These are phyloP conservation scores for Tuta absoluta DNA, from an alignment of 2,888 invertebrate genomes.

Conservation along the genomic window DNA sequence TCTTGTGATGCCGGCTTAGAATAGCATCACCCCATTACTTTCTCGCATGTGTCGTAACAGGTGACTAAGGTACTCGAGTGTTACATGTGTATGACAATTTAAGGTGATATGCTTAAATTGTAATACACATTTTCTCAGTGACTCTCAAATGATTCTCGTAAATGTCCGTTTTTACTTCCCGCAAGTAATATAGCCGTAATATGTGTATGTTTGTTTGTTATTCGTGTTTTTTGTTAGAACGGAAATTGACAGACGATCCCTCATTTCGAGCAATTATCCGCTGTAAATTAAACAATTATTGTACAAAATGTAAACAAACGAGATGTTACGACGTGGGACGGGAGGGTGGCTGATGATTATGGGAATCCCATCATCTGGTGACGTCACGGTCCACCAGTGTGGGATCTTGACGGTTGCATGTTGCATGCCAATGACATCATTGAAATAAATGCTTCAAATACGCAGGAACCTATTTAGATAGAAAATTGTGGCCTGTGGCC, in stretches of 20 bases:
- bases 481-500: too few relatives aligned
- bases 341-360: conserved; percentile 60
- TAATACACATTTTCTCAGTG: too few relatives aligned
- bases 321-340: conserved; percentile 65
- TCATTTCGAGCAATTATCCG: conserved; percentile 55
- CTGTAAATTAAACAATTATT: conserved; percentile 68
- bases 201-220: background rate
- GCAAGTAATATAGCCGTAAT: too few relatives aligned
- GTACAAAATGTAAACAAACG: conserved; percentile 49
- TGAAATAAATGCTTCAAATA: background rate
- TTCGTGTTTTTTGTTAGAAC: conserved; percentile 29
- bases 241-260: conserved; percentile 56
- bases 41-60: too few relatives aligned
- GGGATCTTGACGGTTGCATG: conserved; percentile 42
- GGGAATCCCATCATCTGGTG: conserved; percentile 73
- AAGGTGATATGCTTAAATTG: too few relatives aligned
- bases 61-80: too few relatives aligned
- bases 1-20: too few relatives aligned
- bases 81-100: too few relatives aligned
- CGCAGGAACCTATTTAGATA: background rate
- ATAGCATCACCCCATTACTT: too few relatives aligned
- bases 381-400: conserved; percentile 61
- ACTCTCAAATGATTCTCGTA: too few relatives aligned
- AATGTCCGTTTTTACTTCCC: too few relatives aligned
- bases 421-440: background rate